phyloP scores from a whole-genome alignment of 2,113 vertebrate species.

The Willisornis vidua region DNA sequence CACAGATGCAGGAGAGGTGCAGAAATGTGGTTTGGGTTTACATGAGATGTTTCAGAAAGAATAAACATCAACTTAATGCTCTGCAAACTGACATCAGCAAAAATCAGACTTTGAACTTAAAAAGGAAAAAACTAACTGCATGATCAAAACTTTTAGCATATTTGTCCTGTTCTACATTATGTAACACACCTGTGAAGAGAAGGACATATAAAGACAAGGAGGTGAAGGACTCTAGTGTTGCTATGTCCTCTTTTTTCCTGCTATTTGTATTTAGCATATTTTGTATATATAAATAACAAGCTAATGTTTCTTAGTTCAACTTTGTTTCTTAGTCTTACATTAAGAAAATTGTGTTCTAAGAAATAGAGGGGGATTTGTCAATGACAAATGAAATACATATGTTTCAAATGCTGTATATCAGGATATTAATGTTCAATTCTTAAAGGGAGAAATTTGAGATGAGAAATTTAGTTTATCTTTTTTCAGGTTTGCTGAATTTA shows the following conservation, averaged over 20 bases:
- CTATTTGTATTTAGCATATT: background rate
- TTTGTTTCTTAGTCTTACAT: background rate
- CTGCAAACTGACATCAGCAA: background rate
- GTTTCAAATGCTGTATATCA: background rate
- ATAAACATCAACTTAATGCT: background rate
- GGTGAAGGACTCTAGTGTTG: background rate
- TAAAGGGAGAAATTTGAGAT: background rate
- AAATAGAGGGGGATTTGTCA: background rate
- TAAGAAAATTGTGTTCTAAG: background rate
- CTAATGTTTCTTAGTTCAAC: background rate
- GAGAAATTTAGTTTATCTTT: background rate
- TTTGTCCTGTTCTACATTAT: background rate
- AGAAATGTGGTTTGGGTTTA: background rate
- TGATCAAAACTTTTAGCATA: background rate
- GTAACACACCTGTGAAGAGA: background rate
- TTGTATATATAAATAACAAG: background rate
- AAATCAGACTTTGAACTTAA: background rate
- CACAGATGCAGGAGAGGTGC: background rate
- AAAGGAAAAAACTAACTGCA: background rate
- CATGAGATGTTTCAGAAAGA: background rate
- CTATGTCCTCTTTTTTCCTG: background rate
- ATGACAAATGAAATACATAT: background rate
- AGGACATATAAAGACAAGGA: background rate
- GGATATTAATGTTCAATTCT: background rate
- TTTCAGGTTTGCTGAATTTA: background rate